Percentiles rank a stretch among this genome's conserved stretches.
These are phyloP conservation scores for Orchestes rusci DNA, from an alignment of 2,888 invertebrate genomes.

Conservation along the genomic window DNA sequence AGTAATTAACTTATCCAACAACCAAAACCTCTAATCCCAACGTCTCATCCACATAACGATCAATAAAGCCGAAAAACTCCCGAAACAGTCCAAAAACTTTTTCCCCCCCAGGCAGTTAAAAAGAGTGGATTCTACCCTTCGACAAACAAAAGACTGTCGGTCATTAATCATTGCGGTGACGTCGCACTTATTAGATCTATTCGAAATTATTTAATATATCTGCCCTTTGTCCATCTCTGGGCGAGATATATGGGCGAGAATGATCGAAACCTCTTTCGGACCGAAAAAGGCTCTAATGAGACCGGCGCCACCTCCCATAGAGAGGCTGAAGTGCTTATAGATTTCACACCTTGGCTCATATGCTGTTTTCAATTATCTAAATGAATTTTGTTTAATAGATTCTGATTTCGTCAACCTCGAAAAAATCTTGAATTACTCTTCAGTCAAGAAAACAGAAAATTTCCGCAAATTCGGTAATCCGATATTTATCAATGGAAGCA, in stretches of 20 bases:
- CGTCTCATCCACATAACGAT: no score
- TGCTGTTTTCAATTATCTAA: no score
- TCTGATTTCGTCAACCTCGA: no score
- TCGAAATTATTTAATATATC: constrained; percentile 30
- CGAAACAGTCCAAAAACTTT: no score
- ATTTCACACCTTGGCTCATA: constrained; percentile 22
- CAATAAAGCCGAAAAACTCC: no score
- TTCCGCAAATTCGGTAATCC: constrained; percentile 33
- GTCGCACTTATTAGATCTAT: constrained; percentile 29
- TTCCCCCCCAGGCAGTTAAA: not conserved
- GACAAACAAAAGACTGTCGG: constrained; percentile 26
- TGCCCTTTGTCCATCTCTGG: constrained; percentile 22
- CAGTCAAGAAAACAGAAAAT: constrained; percentile 27
- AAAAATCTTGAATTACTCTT: not conserved
- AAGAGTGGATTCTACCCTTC: constrained; percentile 24
- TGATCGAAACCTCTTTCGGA: constrained; percentile 19
- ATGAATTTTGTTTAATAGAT: no score
- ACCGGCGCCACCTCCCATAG: constrained; percentile 22
- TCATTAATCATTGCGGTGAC: constrained; percentile 31
- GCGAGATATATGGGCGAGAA: constrained; percentile 27
- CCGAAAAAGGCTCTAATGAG: constrained; percentile 18
- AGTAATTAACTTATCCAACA: not conserved
- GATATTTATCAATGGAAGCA: constrained; percentile 32
- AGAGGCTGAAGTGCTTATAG: constrained; percentile 5
- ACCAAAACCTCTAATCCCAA: no score